phyloP scores from a whole-genome alignment of 2,797 vertebrate genomes.

The Sebastes iracundus region DNA sequence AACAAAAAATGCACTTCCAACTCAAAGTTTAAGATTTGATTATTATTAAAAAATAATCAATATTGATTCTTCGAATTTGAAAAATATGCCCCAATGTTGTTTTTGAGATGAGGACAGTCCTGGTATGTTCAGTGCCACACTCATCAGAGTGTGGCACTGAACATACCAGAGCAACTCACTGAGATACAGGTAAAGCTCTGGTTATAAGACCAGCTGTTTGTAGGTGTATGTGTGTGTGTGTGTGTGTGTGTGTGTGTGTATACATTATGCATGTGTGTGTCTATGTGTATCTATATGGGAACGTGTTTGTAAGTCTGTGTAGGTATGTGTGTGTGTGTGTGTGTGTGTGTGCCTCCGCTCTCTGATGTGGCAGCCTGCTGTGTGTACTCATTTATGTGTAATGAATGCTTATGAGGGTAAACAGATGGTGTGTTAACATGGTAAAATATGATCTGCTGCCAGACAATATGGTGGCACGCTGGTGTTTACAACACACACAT shows the following conservation, averaged over 20 bases:
- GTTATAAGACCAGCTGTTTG: constrained; percentile 6
- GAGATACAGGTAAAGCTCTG: neutral
- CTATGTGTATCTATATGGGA: constrained; percentile 22
- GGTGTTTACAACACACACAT: constrained; percentile 83
- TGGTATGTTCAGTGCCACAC: neutral
- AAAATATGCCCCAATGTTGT: neutral
- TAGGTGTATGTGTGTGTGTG: neutral
- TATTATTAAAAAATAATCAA: no score
- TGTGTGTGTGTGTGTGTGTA: constrained; percentile 4
- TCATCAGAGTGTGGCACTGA: neutral
- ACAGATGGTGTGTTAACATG: constrained; percentile 88
- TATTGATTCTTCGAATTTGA: neutral
- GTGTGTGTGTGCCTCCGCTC: constrained; percentile 15
- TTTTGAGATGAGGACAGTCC: neutral
- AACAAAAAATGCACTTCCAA: no score
- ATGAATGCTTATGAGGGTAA: constrained; percentile 82
- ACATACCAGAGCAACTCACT: neutral
- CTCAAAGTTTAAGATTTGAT: no score
- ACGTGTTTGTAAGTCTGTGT: constrained; percentile 36
- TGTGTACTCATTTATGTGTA: constrained; percentile 79
- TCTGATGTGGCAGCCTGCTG: constrained; percentile 70
- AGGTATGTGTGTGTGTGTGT: constrained; percentile 8
- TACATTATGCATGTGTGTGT: constrained; percentile 9
- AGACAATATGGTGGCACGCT: constrained; percentile 83
- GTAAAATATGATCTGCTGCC: constrained; percentile 85